Conservation (phyloP, 2,797 vertebrate genomes). For the Acanthis flammea region DNA sequence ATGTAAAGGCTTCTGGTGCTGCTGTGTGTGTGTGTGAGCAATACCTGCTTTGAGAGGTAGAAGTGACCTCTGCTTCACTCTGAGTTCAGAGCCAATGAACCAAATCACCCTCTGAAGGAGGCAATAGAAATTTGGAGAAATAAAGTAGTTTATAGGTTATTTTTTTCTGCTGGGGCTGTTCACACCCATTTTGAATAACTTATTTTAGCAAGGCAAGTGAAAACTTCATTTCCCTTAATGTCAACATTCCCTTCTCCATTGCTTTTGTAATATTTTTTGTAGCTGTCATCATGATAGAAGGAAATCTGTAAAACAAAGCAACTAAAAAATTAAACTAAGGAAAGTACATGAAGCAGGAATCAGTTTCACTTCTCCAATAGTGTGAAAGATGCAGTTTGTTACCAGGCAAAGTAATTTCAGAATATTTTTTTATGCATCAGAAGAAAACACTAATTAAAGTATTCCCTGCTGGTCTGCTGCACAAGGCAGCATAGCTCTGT, state of each 20-base stretch:
- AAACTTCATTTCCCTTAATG: neutral
- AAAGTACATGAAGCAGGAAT: neutral
- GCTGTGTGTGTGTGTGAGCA: accelerated
- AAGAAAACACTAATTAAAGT: neutral
- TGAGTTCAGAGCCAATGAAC: neutral
- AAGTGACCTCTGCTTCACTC: neutral
- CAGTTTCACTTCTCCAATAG: neutral
- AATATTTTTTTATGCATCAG: neutral
- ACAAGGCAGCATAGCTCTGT: neutral
- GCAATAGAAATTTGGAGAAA: neutral
- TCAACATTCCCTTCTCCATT: neutral
- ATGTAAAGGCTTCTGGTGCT: neutral
- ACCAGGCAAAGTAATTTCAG: neutral
- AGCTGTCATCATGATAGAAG: neutral
- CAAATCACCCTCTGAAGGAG: neutral
- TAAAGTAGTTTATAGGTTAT: neutral
- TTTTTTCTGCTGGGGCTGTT: neutral
- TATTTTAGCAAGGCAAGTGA: neutral
- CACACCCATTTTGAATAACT: neutral
- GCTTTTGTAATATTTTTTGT: neutral
- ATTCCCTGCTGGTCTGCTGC: neutral
- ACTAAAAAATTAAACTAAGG: neutral
- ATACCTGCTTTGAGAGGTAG: neutral
- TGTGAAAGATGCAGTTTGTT: neutral
- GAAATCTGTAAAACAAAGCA: neutral